Conservation (phyloP, 2,797 vertebrate species). For the Myotis vivesi region DNA sequence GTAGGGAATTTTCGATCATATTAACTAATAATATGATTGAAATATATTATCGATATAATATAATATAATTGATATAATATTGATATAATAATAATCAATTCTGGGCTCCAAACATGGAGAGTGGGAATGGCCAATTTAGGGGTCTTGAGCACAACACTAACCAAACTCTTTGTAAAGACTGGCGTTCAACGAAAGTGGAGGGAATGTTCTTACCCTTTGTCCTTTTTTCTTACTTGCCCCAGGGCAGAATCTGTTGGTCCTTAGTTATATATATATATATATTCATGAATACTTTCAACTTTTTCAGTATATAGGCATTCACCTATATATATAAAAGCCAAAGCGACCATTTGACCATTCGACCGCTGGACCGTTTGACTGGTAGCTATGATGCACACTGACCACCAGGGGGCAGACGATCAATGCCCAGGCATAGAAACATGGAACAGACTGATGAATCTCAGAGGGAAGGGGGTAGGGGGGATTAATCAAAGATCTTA, state of each 20-base stretch:
- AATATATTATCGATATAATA: too few relatives aligned
- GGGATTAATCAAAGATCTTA: too few relatives aligned
- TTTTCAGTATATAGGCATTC: background rate
- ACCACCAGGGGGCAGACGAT: too few relatives aligned
- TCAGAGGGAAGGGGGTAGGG: too few relatives aligned
- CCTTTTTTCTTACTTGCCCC: background rate
- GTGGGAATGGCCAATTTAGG: background rate
- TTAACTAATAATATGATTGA: too few relatives aligned
- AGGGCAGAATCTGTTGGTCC: background rate
- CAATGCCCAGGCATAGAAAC: too few relatives aligned
- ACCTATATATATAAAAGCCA: too few relatives aligned
- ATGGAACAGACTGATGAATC: too few relatives aligned
- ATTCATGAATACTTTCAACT: background rate
- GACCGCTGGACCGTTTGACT: accelerated
- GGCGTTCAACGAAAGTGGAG: background rate
- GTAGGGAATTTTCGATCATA: background rate
- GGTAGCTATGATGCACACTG: too few relatives aligned
- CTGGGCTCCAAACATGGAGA: background rate
- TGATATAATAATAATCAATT: too few relatives aligned
- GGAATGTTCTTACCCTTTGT: background rate
- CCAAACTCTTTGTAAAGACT: background rate
- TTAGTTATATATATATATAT: background rate
- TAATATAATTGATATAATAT: too few relatives aligned
- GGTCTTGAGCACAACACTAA: background rate
- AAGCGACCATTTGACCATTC: too few relatives aligned